Percentiles rank a stretch among this genome's conserved stretches.
These are phyloP conservation scores for Anolis sagrei DNA, from an alignment of 2,113 vertebrate species.

Conservation along the genomic window DNA sequence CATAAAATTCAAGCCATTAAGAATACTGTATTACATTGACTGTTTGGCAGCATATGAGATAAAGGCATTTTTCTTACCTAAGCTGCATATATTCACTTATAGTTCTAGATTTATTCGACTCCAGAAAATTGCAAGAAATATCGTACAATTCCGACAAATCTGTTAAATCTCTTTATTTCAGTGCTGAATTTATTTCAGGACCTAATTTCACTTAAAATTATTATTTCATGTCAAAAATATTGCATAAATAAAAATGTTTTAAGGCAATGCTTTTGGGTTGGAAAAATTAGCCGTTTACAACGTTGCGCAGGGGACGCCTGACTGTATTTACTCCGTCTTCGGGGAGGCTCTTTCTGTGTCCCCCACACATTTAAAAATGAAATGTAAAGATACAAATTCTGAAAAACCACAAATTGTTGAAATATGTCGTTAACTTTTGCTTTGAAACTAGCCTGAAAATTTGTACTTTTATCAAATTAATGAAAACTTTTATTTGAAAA, in stretches of 20 bases:
- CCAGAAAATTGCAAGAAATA: constrained; percentile 42
- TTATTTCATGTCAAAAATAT: no score
- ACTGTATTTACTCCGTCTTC: no score
- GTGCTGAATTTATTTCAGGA: not conserved
- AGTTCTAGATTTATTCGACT: not conserved
- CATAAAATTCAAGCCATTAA: constrained; percentile 62
- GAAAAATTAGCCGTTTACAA: no score
- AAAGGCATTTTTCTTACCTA: constrained; percentile 47
- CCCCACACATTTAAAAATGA: constrained; percentile 44
- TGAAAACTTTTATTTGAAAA: not conserved
- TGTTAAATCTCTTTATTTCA: constrained; percentile 18
- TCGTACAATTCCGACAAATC: constrained; percentile 21
- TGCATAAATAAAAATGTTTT: no score
- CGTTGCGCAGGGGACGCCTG: no score
- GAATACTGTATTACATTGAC: constrained; percentile 50
- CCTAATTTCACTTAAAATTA: no score
- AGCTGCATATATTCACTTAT: constrained; percentile 36
- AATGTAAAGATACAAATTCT: constrained; percentile 46
- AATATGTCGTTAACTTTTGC: fast-evolving
- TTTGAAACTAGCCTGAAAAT: not conserved
- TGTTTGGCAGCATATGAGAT: constrained; percentile 54
- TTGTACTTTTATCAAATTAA: not conserved
- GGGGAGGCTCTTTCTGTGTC: no score
- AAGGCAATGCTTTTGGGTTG: no score
- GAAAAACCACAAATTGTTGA: constrained; percentile 18